These are phyloP conservation scores for Siniperca obscura DNA, from an alignment of 2,797 vertebrate genomes.

Conservation along the genomic window DNA sequence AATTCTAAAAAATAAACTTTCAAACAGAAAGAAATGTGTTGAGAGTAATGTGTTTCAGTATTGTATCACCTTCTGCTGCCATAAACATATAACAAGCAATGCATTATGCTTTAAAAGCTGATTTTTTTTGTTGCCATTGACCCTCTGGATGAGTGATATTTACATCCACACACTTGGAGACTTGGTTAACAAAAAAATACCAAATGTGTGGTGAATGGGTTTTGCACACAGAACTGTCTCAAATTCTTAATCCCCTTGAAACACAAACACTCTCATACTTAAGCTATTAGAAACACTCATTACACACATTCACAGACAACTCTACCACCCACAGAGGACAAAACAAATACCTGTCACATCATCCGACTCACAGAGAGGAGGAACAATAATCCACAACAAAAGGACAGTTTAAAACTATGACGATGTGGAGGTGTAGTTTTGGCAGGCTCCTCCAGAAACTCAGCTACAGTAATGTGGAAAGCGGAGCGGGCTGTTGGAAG, in stretches of 20 bases:
- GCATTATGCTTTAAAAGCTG: conserved; percentile 16
- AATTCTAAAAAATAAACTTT: conserved; percentile 73
- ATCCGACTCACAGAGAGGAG: conserved; percentile 25
- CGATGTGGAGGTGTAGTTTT: conserved; percentile 61
- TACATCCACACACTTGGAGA: conserved; percentile 32
- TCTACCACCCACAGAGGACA: conserved; percentile 63
- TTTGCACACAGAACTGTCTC: conserved; percentile 27
- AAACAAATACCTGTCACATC: conserved; percentile 59
- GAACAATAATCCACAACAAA: conserved; percentile 59
- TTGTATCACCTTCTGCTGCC: conserved; percentile 8
- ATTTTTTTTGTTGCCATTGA: conserved; percentile 7
- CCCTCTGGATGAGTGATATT: conserved; percentile 23
- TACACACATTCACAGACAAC: conserved; percentile 61
- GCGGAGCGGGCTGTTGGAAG: conserved; percentile 48
- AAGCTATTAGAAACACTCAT: conserved; percentile 63
- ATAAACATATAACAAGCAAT: conserved; percentile 21
- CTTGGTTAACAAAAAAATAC: conserved; percentile 40
- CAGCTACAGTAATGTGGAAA: conserved; percentile 63
- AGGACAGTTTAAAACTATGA: conserved; percentile 48
- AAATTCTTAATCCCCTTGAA: conserved; percentile 55
- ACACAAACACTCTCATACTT: conserved; percentile 60
- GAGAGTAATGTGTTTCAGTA: conserved; percentile 43
- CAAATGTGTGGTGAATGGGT: conserved; percentile 43
- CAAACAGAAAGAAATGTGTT: conserved; percentile 48
- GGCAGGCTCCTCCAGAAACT: conserved; percentile 63